Evolutionary conservation across 2,797 vertebrate genomes (phyloP), one percentile per base, ranked within the genome.

Genomic region (Bucorvus abyssinicus): DNA sequence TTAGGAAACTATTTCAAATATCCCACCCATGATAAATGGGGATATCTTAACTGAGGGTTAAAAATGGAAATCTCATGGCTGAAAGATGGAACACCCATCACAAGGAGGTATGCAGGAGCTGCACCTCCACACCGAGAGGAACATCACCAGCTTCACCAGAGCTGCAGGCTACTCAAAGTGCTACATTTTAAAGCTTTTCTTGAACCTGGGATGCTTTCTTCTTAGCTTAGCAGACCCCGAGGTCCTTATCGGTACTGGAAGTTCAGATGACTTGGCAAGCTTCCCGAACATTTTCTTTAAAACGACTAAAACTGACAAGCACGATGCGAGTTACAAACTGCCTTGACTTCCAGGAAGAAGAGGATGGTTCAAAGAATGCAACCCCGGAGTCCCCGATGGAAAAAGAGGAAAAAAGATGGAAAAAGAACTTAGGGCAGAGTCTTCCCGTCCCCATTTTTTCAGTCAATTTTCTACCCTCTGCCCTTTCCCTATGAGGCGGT

Each of bases 271-370:
- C 70, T 36, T 90, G 83, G 70, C 83, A 95, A 82, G 45, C 70
- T 50, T 88, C 63, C 70, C 10, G 17, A 89, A 77, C 15, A 27
- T 87, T 87, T 93, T 90, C 65, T 90, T 92, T 71, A 87, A 79
- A 87, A 84, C 53, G 0, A 94, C 74, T 47, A 90, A 89, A 74
- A 71, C 50, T 42, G 38, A 70, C 80, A 93, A 84, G 52, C 17
- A 76, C 44, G 91, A 76, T 50, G 24, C 0, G 2, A 91, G 34
- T 50, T 74, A 88, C 90, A 84, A 84, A 94, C 90, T 36, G 56
- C 63, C 67, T 74, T 42, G 68, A 83, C 80, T 95, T 92, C 84
- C 84, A 94, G 92, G 78, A 94, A 93, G 55, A 90, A 77, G 38
- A n/a, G 5, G 61, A 91, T 34, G n/a, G 75, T 92, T 91, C 71